Conservation (phyloP, 2,888 invertebrate genomes). For the Campopleginae sp. region DNA sequence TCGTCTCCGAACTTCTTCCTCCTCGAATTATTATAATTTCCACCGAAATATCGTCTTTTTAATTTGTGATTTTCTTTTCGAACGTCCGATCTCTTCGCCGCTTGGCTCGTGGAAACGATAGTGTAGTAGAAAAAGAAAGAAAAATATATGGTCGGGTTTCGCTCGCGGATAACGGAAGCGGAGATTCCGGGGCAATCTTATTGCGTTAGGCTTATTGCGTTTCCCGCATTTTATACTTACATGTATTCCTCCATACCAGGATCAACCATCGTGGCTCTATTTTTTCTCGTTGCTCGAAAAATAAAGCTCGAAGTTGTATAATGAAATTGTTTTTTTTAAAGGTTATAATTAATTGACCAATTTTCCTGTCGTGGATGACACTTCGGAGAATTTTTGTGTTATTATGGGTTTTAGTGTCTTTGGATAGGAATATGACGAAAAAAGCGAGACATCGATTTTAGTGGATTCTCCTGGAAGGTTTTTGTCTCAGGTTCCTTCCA, state of each 20-base stretch:
- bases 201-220: constrained; percentile 80
- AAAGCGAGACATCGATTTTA: constrained; percentile 79
- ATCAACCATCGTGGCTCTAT: constrained; percentile 20
- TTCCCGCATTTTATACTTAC: constrained; percentile 77
- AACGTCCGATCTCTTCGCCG: neutral
- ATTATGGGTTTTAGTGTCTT: neutral
- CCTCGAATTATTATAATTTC: too few species aligned
- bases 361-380: neutral
- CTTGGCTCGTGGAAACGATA: constrained; percentile 27
- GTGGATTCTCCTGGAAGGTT: constrained; percentile 72
- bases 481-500: constrained; percentile 77
- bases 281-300: constrained; percentile 26
- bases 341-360: neutral
- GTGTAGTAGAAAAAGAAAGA: constrained; percentile 50
- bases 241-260: constrained; percentile 61
- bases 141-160: constrained; percentile 47
- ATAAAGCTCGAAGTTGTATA: too few species aligned
- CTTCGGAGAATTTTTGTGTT: neutral
- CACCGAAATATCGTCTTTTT: neutral
- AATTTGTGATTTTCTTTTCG: neutral
- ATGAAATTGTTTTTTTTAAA: too few species aligned
- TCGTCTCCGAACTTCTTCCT: neutral
- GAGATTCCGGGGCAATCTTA: constrained; percentile 77
- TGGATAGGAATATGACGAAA: constrained; percentile 7
- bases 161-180: constrained; percentile 76